Evolutionary conservation across 1,140 invertebrate species (phyloP), one percentile per base, ranked within the genome.

Genomic region (Drosophila malerkotliana): DNA sequence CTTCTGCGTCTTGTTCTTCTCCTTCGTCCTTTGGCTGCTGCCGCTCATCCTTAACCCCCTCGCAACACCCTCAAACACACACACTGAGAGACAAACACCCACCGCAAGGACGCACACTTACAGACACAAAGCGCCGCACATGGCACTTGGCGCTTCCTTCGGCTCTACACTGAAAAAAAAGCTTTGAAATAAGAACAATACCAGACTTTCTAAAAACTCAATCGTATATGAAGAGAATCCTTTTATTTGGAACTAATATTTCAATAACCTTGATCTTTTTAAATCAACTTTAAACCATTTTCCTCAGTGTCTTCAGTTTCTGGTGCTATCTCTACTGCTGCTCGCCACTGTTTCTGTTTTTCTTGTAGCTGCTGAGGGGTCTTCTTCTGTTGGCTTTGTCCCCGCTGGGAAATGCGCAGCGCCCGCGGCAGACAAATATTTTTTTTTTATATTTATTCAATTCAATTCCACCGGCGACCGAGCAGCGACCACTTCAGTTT

Each of bases 351-450:
- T 37, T 54, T 34, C 37, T 47, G 63, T 47, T 45, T 49, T 63
- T 59, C 72, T 69, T 73, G 56, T 63, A 34, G 75, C 63, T 75
- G 67, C 26, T 77, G 73, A 72, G 78, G 53, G 45, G 52, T 69
- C 41, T 37, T 52, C 24, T 56, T 55, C 62, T 69, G 66, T 69
- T 69, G 66, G 68, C 58, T 81, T 77, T 77, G 61, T 79, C 56
- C 81, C 83, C 83, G 73, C 45, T 85, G 82, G 81, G 78, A 85
- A 87, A 85, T 87, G 58, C 62, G 74, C 83, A 78, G 59, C 81
- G 80, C 80, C 80, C 48, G 62, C 81, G 83, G 77, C 73, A 62
- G 30, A 71, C 68, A 85, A 81, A 84, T 81, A 84, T 37, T 77
- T 74, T 73, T 56, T 21, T 62, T 72, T 53, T 64, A 56, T 77